Base-by-base conservation (phyloP, 2,797 vertebrate genomes). In the Scomberomorus guttatus region DNA sequence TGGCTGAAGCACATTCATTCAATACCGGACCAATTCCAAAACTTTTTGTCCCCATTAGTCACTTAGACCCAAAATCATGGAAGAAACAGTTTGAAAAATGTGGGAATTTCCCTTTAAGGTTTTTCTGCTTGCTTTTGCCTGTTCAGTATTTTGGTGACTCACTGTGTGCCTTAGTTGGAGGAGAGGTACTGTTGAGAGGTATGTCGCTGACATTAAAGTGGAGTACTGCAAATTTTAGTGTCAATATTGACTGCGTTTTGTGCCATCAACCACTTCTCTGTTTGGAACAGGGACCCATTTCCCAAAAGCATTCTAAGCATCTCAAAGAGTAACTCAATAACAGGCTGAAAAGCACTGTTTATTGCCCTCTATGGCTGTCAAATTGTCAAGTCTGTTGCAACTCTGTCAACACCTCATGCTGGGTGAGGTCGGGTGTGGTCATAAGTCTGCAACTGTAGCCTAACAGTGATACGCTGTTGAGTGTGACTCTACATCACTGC, bases 131-230 rank as follows among this genome's bases (percentile, higher is more conserved):
- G 1, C 8, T 15, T 72, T 20, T 60, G 52, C 34, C 61, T 76
- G n/a, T 50, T 72, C 17, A 12, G 9, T 75, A 56, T 56, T 72
- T 70, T 52, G n/a, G 27, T 51, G 58, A 77, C 7, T 72, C 22
- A 57, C 42, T 39, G 5, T 48, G 11, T 3, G 3, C 22, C n/a
- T 57, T 11, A 51, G 42, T 56, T 66, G 17, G 6, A 48, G 20
- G 15, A 12, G 46, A 51, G 18, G 4, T 7, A 37, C 1, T 25
- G 51, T 52, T 29, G 14, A 44, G 37, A 56, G 29, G 34, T 25
- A 44, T 3, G 1, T 48, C 24, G 60, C 17, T 50, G 15, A 17
- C 48, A 56, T 60, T 20, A 25, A 5, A 54, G 18, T 42, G 20
- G 20, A 29, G 25, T 14, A 20, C 9, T 34, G 14, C 3, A 11